Conservation (phyloP, 2,888 invertebrate species). For the Trissonchulus sp. region DNA sequence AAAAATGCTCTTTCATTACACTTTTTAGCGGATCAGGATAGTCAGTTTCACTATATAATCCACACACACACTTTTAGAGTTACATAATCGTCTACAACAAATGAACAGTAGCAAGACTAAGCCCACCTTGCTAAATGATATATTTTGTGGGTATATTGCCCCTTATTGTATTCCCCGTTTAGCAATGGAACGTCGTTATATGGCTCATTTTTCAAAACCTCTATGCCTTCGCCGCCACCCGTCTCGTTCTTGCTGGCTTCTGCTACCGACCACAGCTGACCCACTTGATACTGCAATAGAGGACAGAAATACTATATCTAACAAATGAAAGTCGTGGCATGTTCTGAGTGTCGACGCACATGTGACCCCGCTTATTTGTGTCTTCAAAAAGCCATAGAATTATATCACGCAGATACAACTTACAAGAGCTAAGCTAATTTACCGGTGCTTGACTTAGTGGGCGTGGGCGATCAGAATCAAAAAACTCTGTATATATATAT, state of each 20-base stretch:
- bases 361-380: too few species aligned
- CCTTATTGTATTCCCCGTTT: constrained; percentile 79
- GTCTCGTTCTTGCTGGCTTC: constrained; percentile 66
- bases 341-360: too few species aligned
- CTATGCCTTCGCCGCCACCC: constrained; percentile 66
- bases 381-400: too few species aligned
- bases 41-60: background rate
- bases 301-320: background rate
- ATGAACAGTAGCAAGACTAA: background rate
- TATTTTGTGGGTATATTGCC: constrained; percentile 99
- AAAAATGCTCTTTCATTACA: too few species aligned
- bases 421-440: too few species aligned
- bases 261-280: constrained; percentile 94
- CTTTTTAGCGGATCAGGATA: background rate
- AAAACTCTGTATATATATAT: too few species aligned
- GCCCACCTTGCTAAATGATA: constrained; percentile 66
- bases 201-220: constrained; percentile 92
- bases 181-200: constrained; percentile 80
- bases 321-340: too few species aligned
- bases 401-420: too few species aligned
- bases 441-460: too few species aligned
- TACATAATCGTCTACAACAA: too few species aligned
- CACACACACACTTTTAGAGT: background rate
- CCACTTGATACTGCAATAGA: constrained; percentile 86
- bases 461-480: background rate